Base-by-base conservation (phyloP, 2,113 vertebrate species). In the Passer montanus region DNA sequence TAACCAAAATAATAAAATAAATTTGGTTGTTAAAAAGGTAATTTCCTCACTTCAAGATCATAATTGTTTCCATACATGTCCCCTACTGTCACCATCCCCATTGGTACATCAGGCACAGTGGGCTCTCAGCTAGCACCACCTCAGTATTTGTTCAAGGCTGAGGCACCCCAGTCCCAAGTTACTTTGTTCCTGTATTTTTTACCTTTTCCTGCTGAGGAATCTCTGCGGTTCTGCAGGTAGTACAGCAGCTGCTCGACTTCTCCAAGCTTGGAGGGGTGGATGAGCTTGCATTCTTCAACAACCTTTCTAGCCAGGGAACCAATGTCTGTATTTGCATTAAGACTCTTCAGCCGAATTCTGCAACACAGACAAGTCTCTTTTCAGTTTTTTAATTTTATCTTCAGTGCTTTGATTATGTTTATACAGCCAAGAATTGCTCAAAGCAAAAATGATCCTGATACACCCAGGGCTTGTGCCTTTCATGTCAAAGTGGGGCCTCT, bases 331-430 rank as follows among this genome's bases (percentile, higher is more conserved):
- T 98, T 99, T 24, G 98, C 98, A 93, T 99, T 99, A 52, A 99
- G 98, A 96, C 99, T 99, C 97, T 99, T 99, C 81, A 99, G 98
- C n/a, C 99, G 99, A 91, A 99, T 99, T 72, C 99, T 99, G 96
- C 49, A 97, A 97, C 22, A 74, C 41, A 96, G 47, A 85, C 22
- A 60, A 41, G 79, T 62, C 30, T 56, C 62, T 80, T 7, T 8
- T 90, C 68, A 95, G 52, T 19, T 86, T 59, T 50, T 7, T 35
- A 5, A 2, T 11, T 55, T 6, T 30, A 20, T 33, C 33, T 94
- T 90, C 30, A 66, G 39, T 16, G 16, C 17, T 76, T 76, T 39
- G 19, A 52, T 87, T 85, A 72, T 53, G 20, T 63, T 63, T 59
- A 74, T 11, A 74, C 2, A 23, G 53, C 11, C 27, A 46, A 2